These are phyloP conservation scores for Cynopterus sphinx DNA, from an alignment of 2,797 vertebrate genomes.

Conservation along the genomic window DNA sequence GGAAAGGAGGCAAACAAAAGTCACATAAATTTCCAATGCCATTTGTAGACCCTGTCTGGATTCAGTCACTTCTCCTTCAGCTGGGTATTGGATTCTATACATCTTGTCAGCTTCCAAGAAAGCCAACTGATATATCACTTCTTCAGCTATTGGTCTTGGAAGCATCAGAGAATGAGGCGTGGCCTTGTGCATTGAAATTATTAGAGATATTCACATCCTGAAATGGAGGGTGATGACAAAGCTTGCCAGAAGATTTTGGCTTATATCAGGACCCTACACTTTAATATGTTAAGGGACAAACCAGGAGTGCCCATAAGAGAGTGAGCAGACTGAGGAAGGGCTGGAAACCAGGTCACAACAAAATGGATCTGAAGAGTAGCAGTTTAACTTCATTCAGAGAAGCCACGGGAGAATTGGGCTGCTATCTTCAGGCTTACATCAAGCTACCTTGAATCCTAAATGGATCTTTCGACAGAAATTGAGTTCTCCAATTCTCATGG, in stretches of 20 bases:
- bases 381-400: not conserved
- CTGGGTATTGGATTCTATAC: not conserved
- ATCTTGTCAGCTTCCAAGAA: not conserved
- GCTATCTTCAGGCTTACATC: not conserved
- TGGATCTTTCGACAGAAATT: not conserved
- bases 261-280: not conserved
- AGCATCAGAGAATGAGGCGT: not conserved
- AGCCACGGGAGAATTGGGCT: not conserved
- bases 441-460: not conserved
- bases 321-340: not conserved
- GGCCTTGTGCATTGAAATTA: not conserved
- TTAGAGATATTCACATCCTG: not conserved
- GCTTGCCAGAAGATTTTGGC: not conserved
- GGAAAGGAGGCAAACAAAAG: not conserved
- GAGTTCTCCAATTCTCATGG: not conserved
- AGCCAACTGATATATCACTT: not conserved
- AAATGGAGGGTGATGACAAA: not conserved
- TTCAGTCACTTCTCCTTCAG: not conserved
- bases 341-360: not conserved
- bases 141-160: not conserved
- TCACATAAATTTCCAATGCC: not conserved
- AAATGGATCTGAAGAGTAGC: not conserved
- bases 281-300: not conserved
- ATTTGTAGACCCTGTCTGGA: not conserved
- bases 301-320: not conserved